Base-by-base conservation (phyloP, 1,140 invertebrate species). In the Orchesella cincta region DNA sequence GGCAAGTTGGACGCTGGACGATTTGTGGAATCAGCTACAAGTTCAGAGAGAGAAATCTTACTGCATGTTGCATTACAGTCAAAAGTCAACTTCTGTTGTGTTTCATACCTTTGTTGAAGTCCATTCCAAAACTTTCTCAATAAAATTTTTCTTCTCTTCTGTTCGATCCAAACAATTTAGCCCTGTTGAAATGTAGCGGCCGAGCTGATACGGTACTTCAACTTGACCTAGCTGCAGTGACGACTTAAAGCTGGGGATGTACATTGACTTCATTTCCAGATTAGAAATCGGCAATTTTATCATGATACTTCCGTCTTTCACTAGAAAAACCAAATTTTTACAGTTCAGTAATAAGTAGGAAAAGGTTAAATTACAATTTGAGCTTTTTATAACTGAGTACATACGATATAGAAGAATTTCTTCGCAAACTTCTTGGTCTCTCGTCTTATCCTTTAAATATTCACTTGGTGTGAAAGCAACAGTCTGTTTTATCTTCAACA, bases 21-120 rank as follows among this genome's bases (percentile, higher is more conserved):
- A 79, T 52, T 28, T 31, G 12, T 20, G 76, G 76, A 62, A 78
- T 62, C 1, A 78, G 18, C 76, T 78, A 36, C 20, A 33, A 31
- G 26, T 35, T 36, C 8, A 23, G 36, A 14, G 70, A 26, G 23
- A 26, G 31, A 33, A 57, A 62, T 74, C 26, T 14, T 12, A 64
- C 8, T 64, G 23, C 8, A n/a, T 64, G 14, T 8, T 16, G 5
- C 26, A 8, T 64, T 16, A 8, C 12, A 64, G 12, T 28, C 18
- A 64, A 16, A 26, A 28, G 1, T 2, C 20, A 28, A 1, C 29
- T 26, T 52, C 12, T 14, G 12, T 51, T n/a, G n/a, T 51, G 31
- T 71, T 16, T 33, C 16, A 31, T 5, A 77, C 76, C 35, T 77
- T 46, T 18, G 35, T 34, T 18, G 67, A 70, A n/a, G 73, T 31